These are phyloP conservation scores for Perodicticus potto DNA, from an alignment of 2,797 vertebrate genomes.

Conservation along the genomic window DNA sequence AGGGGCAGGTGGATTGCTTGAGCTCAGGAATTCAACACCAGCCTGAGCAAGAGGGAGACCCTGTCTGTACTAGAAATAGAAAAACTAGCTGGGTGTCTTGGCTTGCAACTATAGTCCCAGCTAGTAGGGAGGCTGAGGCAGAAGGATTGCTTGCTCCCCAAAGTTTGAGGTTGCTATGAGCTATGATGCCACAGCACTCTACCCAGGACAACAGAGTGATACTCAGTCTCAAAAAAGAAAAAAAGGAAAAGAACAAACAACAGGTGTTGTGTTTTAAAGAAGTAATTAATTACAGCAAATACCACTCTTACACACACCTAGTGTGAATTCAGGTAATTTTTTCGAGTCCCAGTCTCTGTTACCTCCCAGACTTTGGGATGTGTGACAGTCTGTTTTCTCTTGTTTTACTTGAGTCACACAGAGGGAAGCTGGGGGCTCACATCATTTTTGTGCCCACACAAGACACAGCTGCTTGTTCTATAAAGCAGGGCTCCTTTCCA, in stretches of 20 bases:
- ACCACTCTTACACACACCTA: background rate
- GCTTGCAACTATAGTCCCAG: too few species aligned
- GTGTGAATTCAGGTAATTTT: background rate
- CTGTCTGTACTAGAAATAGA: too few species aligned
- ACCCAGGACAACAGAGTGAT: too few species aligned
- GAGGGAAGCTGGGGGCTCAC: constrained; percentile 3
- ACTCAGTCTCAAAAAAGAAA: too few species aligned
- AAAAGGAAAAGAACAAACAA: background rate
- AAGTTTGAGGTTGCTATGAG: too few species aligned
- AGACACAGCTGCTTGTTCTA: constrained; percentile 7
- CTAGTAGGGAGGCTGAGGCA: too few species aligned
- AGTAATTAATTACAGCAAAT: constrained; percentile 38
- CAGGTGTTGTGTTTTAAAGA: constrained; percentile 21
- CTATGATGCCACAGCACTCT: too few species aligned
- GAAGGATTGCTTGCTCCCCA: too few species aligned
- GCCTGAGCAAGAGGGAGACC: too few species aligned
- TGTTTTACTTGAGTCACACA: background rate
- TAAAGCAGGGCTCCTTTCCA: background rate
- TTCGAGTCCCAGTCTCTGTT: background rate
- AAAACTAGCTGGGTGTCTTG: too few species aligned
- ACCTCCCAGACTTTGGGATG: background rate
- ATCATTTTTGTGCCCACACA: background rate
- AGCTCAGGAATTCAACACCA: too few species aligned
- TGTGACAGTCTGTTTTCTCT: background rate
- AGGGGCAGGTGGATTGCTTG: too few species aligned